These are phyloP conservation scores for Prietella phreatophila DNA, from an alignment of 2,113 vertebrate species.

Conservation along the genomic window DNA sequence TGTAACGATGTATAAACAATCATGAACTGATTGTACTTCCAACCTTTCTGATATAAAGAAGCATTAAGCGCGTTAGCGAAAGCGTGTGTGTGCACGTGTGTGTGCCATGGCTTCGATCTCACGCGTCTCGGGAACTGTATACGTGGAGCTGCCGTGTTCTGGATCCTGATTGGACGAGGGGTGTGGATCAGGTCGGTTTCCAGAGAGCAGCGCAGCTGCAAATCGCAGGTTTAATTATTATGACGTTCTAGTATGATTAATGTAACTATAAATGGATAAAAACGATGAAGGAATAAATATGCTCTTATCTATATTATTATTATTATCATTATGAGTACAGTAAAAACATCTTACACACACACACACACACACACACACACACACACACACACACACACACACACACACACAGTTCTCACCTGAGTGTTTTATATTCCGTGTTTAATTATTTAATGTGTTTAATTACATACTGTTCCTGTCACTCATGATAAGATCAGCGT, in stretches of 20 bases:
- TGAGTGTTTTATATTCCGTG: conserved; percentile 17
- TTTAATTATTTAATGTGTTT: conserved; percentile 18
- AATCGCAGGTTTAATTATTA: neutral
- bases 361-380: conserved; percentile 29
- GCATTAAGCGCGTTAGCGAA: neutral
- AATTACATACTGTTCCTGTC: conserved; percentile 23
- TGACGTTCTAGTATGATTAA: neutral
- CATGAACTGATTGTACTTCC: neutral
- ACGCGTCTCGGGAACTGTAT: neutral
- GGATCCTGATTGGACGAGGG: neutral
- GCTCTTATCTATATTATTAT: no score
- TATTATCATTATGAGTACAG: no score
- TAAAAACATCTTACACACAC: neutral
- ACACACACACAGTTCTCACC: conserved; percentile 4
- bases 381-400: conserved; percentile 45
- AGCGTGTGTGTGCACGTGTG: neutral
- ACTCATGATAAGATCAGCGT: neutral
- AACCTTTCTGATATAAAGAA: neutral
- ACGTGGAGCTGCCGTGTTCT: neutral
- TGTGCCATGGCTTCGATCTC: no score
- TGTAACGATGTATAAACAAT: neutral
- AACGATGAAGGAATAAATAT: neutral
- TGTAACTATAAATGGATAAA: neutral
- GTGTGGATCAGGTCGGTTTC: neutral
- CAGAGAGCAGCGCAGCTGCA: neutral